Evolutionary conservation across 1,140 invertebrate genomes (phyloP).

Genomic region (Coelopa frigida): DNA sequence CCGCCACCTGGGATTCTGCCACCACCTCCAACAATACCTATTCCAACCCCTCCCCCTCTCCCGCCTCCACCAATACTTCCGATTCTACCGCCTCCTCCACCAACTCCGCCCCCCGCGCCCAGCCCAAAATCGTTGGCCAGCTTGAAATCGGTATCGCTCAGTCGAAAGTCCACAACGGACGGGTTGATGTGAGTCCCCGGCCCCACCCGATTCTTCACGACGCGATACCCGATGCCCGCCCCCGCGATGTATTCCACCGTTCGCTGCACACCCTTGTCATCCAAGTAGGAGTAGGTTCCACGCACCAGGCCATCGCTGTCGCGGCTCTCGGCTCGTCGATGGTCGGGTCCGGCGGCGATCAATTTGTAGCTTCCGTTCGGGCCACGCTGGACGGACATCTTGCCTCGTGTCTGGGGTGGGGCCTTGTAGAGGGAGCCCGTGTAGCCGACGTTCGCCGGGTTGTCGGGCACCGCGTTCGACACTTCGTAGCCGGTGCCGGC

Average conservation of each 20-base stretch:
- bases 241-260: conserved; percentile 68
- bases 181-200: conserved; percentile 39
- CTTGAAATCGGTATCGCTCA: conserved; percentile 30
- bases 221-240: conserved; percentile 64
- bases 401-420: conserved; percentile 30
- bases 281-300: conserved; percentile 66
- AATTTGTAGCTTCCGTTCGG: conserved; percentile 49
- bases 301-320: conserved; percentile 59
- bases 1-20: conserved; percentile 1
- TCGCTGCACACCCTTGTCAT: conserved; percentile 63
- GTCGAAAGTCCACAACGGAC: conserved; percentile 30
- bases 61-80: conserved; percentile 3
- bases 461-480: conserved; percentile 60
- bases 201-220: conserved; percentile 46
- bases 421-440: conserved; percentile 38
- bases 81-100: not conserved
- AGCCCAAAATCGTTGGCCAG: conserved; percentile 36
- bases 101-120: conserved; percentile 20
- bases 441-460: conserved; percentile 36
- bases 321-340: conserved; percentile 61
- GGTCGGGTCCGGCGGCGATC: conserved; percentile 62
- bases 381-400: conserved; percentile 37
- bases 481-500: conserved; percentile 64
- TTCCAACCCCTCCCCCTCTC: not conserved
- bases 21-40: not conserved